Evolutionary conservation across 35 echinoderm and acorn worm genomes (phyloP).

Genomic region (Anneissia japonica): DNA sequence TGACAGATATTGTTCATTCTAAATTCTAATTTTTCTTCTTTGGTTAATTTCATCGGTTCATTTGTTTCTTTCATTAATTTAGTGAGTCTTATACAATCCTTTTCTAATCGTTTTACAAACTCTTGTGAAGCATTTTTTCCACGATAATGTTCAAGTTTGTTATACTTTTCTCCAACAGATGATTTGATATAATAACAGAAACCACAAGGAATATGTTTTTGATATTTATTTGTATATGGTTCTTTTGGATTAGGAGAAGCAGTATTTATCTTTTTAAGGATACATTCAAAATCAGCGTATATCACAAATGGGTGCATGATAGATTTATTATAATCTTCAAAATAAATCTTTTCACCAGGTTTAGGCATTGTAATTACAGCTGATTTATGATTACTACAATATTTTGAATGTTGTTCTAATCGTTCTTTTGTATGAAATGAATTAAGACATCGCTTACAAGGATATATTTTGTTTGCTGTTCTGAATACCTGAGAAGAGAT

Average conservation of each 20-base stretch:
- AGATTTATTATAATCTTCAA: background rate
- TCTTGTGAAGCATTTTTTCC: background rate
- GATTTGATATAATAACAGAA: background rate
- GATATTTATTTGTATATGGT: too few relatives aligned
- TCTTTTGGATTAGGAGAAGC: too few relatives aligned
- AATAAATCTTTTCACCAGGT: background rate
- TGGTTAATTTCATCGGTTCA: too few relatives aligned
- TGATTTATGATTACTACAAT: background rate
- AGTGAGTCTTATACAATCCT: background rate
- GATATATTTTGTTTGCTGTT: background rate
- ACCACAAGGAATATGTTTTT: too few relatives aligned
- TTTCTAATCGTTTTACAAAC: background rate
- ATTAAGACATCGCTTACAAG: background rate
- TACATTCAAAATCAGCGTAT: slow-evolving; percentile 6
- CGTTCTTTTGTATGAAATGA: background rate
- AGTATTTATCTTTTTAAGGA: background rate
- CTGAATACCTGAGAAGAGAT: background rate
- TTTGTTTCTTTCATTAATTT: background rate
- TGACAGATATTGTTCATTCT: too few relatives aligned
- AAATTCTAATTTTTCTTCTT: too few relatives aligned
- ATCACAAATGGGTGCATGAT: background rate
- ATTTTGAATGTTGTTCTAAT: background rate
- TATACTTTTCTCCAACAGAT: background rate
- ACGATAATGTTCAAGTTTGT: background rate
- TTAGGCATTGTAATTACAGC: background rate